Evolutionary conservation across 2,797 vertebrate species (phyloP), one percentile per base, ranked within the genome.

Genomic region (Mus caroli): DNA sequence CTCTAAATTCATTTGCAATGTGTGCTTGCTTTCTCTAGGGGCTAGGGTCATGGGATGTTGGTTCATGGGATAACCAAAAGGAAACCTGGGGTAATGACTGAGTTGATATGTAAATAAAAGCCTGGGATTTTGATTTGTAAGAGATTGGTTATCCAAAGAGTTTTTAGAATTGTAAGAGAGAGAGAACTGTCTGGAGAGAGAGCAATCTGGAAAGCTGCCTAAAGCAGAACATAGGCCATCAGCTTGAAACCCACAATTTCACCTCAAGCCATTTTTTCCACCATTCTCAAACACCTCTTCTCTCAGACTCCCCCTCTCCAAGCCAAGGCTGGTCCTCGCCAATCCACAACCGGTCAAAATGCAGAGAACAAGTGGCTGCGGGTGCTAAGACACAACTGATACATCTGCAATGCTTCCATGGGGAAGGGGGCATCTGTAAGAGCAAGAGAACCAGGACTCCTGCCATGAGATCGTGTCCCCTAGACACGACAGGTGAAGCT

Each of bases 181-280:
- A n/a, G 67, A 71, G 17, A 37, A n/a, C 34, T 37, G 17, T 71
- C 67, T 71, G 67, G 34, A 17, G 17, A 19, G 67, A n/a, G 34
- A 19, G 14, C 15, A 69, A 69, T n/a, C 67, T n/a, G 17, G 67
- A 71, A 37, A 37, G 15, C 34, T 71, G 67, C 20, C 34, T 37
- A 2, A 37, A 20, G 67, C 17, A 71, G 67, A 71, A 71, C 3
- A 71, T 69, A 71, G 67, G n/a, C 7, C 6, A 5, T n/a, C 67
- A 69, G 14, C 67, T 69, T 69, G 15, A 19, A 69, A 19, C 34
- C 67, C 31, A n/a, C 15, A 8, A 69, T 69, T 69, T 69, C 28
- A 69, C 15, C 8, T 8, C 6, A 0, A n/a, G 64, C 15, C 13
- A 0, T 3, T 67, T 67, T 69, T 17, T 1, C 14, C 6, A n/a